Conservation (phyloP, 1,140 invertebrate species). For the Reticulitermes speratus region DNA sequence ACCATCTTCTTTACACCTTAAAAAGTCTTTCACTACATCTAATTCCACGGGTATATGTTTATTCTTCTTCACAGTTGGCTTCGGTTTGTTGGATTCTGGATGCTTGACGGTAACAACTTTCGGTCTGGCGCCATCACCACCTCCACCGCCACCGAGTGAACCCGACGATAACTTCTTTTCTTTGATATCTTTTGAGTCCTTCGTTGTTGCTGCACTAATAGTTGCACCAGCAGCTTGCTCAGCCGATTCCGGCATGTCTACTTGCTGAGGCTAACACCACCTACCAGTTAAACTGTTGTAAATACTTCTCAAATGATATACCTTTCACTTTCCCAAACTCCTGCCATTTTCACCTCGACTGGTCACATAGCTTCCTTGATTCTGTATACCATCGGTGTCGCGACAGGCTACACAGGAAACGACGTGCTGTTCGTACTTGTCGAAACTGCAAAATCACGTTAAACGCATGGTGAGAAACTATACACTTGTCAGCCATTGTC, state of each 20-base stretch:
- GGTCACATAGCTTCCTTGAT: background rate
- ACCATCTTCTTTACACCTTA: constrained; percentile 88
- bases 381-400: background rate
- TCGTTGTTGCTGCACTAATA: constrained; percentile 10
- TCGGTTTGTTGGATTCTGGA: constrained; percentile 92
- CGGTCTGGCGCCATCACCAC: constrained; percentile 63
- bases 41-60: constrained; percentile 91
- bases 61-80: constrained; percentile 86
- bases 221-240: constrained; percentile 33
- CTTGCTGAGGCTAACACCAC: background rate
- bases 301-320: background rate
- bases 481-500: background rate
- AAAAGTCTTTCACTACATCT: constrained; percentile 93
- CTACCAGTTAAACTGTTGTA: background rate
- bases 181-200: constrained; percentile 46
- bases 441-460: background rate
- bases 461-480: background rate
- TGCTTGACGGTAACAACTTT: constrained; percentile 93
- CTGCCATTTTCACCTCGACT: background rate
- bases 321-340: background rate
- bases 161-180: constrained; percentile 80
- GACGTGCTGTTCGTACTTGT: background rate
- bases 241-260: constrained; percentile 31
- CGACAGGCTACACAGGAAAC: background rate
- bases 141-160: constrained; percentile 54